Evolutionary conservation across 1,140 invertebrate species (phyloP), one percentile per base, ranked within the genome.

Genomic region (Drosophila miranda): DNA sequence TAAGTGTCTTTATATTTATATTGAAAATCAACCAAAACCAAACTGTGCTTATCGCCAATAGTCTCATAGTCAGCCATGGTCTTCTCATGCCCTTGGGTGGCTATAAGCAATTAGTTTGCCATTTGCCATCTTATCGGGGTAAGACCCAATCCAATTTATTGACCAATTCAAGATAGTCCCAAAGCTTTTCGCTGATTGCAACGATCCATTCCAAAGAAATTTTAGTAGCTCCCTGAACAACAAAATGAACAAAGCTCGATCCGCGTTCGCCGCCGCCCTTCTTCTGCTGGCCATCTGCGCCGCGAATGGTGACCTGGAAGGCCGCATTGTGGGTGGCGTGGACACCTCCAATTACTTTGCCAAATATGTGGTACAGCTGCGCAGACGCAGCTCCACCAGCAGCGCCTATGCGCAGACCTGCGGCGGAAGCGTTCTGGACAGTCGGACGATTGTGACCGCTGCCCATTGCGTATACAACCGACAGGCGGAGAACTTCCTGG

Each of bases 381-480:
- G 79, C 26, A 48, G 57, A 6, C 52, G 71, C n/a, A 70, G 70
- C 5, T 74, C 56, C 3, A 23, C 13, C 4, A 41, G 6, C 0
- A 69, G 75, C 30, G 62, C 78, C 26, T 81, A 82, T 49, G 28
- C 69, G 8, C 75, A 80, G 8, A 71, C 43, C 48, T 87, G 82
- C 16, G 73, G 66, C 1, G 72, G 67, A 1, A 41, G 28, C 41
- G 16, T 80, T 6, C 8, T 79, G 13, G 68, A 82, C 16, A 46
- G 51, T 1, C 59, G 69, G 0, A 92, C 91, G 59, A 82, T 93
- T 42, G 16, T 93, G 2, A 93, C 92, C 6, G 94, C 93, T 3
- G 93, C 92, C 16, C 93, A 94, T 70, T 94, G 93, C 66, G 67
- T 79, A 9, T 70, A 90, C 57, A 78, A 81, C 45, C 76, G 87